Percentiles rank a stretch among this genome's conserved stretches.
These are phyloP conservation scores for Dioctria linearis DNA, from an alignment of 2,888 invertebrate species.

Conservation along the genomic window DNA sequence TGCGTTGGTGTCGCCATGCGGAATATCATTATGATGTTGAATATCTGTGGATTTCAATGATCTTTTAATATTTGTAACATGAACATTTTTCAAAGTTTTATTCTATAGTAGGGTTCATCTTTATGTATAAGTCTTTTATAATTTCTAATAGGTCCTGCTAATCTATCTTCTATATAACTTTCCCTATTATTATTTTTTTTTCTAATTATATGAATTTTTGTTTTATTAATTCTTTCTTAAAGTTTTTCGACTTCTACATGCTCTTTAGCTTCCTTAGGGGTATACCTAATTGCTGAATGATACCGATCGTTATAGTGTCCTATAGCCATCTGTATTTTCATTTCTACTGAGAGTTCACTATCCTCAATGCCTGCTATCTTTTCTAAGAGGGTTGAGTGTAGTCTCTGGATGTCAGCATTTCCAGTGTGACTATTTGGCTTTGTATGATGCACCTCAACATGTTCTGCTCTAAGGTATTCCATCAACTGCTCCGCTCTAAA, in stretches of 20 bases:
- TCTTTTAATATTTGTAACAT: no score
- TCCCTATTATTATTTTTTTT: constrained; percentile 40
- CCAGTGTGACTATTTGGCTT: constrained; percentile 56
- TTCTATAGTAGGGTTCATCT: constrained; percentile 53
- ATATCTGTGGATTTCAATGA: no score
- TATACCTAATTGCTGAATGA: constrained; percentile 55
- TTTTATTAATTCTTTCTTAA: no score
- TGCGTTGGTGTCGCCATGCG: no score
- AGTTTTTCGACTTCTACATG: not conserved
- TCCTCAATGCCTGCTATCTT: constrained; percentile 57
- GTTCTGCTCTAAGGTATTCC: no score
- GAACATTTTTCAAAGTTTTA: no score
- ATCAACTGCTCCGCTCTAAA: no score
- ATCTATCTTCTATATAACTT: constrained; percentile 36
- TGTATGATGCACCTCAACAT: no score
- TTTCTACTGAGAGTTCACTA: constrained; percentile 54
- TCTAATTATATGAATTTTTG: not conserved
- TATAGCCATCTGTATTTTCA: constrained; percentile 55
- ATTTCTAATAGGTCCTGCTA: constrained; percentile 46
- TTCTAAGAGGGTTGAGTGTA: constrained; percentile 58
- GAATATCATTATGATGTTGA: no score
- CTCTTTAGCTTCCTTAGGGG: constrained; percentile 53
- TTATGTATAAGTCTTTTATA: constrained; percentile 56
- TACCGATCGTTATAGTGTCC: constrained; percentile 58
- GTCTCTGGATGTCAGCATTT: constrained; percentile 56